These are phyloP conservation scores for Aurelia aurita complex sp. Pacific DNA, from an alignment of 30 jellyfish, hydroid and myxozoan genomes.

Conservation along the genomic window DNA sequence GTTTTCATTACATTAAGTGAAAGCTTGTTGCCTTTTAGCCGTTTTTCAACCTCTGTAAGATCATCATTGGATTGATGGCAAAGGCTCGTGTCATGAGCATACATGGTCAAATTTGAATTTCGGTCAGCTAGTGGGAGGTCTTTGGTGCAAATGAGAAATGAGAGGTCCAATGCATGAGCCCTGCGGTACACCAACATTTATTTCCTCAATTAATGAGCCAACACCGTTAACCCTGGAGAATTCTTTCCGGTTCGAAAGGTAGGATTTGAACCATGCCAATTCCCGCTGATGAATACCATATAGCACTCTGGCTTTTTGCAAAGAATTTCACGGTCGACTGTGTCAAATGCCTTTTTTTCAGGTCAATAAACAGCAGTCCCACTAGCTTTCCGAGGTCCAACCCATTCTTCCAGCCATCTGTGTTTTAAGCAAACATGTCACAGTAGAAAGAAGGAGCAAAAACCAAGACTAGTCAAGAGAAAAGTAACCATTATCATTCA, in stretches of 20 bases:
- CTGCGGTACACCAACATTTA: conserved; percentile 2
- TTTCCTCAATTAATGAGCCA: background rate
- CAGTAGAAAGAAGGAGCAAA: conserved; percentile 4
- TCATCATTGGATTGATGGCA: too few species aligned
- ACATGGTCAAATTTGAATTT: conserved; percentile 3
- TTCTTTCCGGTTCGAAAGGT: background rate
- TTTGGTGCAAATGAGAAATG: too few species aligned
- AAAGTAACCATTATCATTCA: background rate
- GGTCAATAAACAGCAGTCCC: background rate
- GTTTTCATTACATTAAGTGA: too few species aligned
- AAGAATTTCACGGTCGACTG: too few species aligned
- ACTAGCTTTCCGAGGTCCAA: conserved; percentile 1
- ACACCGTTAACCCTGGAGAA: conserved; percentile 1
- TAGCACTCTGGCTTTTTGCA: conserved; percentile 4
- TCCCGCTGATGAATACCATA: conserved; percentile 8
- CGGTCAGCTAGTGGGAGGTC: conserved; percentile 6
- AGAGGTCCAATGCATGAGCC: background rate
- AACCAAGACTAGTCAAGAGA: background rate
- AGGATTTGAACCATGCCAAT: background rate
- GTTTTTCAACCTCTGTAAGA: too few species aligned
- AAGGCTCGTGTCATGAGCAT: background rate
- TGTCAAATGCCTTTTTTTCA: background rate
- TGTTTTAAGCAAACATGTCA: conserved; percentile 3
- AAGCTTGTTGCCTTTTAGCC: too few species aligned
- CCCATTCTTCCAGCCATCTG: conserved; percentile 6